Base-by-base conservation (phyloP, 2,113 vertebrate species). In the Calypte anna region DNA sequence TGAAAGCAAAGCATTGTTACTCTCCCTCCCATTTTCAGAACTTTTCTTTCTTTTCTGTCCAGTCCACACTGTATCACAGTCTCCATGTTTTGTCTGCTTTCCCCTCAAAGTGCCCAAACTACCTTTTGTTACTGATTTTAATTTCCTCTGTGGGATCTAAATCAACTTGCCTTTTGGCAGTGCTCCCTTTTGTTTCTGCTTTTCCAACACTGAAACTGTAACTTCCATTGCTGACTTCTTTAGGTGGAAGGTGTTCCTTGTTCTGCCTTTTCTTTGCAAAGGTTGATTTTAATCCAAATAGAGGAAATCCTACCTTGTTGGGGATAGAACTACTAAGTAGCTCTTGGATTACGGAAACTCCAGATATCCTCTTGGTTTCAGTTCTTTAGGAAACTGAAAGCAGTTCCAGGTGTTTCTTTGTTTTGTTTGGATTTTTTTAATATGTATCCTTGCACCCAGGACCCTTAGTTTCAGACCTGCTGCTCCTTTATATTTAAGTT, bases 131-230 rank as follows among this genome's bases (percentile, higher is more conserved):
- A 82, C 57, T 76, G 85, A 82, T 85, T 85, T 95, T 69, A 24
- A 72, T 86, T 94, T 94, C 33, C 50, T 83, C 44, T 68, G 12
- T 70, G 92, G 69, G 46, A 59, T 81, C 64, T 59, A 91, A 94
- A 88, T 73, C 73, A 68, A n/a, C 61, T 90, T 90, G 76, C 18
- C 53, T 96, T 90, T 91, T 86, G 83, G 86, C 92, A 82, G 6
- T n/a, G 9, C 19, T 94, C 23, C 59, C 16, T 86, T 90, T 64
- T 61, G 24, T 93, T 94, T 86, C 80, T 84, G 50, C 73, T 91
- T 82, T 90, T 73, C 69, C 69, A 53, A 57, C 77, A 46, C 77
- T 75, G 61, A 54, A 84, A 20, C 20, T 36, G 70, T 14, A 72
- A 57, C 61, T 91, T 61, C 61, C 53, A 2, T 19, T 83, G 64